These are phyloP conservation scores for Heteronetta atricapilla DNA, from an alignment of 2,113 vertebrate species.

Conservation along the genomic window DNA sequence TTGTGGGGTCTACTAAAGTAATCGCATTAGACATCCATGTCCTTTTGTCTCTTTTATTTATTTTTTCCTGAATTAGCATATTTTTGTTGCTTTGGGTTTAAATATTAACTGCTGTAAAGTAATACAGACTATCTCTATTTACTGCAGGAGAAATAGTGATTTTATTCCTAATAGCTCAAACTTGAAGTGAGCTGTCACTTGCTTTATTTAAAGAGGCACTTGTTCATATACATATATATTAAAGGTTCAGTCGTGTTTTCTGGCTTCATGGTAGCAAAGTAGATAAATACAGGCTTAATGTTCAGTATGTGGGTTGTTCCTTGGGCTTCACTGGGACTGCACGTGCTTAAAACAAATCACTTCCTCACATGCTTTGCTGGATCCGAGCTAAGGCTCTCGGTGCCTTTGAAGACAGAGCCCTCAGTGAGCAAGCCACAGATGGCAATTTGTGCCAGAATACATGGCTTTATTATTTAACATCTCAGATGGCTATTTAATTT, in stretches of 20 bases:
- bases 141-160: not conserved
- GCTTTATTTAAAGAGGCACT: not conserved
- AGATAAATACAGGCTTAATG: not conserved
- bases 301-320: not conserved
- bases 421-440: not conserved
- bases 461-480: constrained; percentile 7
- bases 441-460: not conserved
- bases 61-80: not conserved
- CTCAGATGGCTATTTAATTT: constrained; percentile 64
- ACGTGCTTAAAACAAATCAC: accelerated
- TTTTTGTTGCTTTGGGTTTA: not conserved
- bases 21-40: not conserved
- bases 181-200: not conserved
- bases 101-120: not conserved
- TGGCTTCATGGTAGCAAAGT: not conserved
- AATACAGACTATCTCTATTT: not conserved
- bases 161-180: not conserved
- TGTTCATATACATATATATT: not conserved
- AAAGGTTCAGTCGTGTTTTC: not conserved
- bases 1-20: not conserved
- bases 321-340: not conserved
- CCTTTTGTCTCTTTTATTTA: no score
- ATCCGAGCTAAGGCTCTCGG: not conserved
- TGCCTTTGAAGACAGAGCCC: not conserved
- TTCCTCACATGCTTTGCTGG: not conserved